Conservation (phyloP, 2,797 vertebrate species). For the Coracias cyanogaster region DNA sequence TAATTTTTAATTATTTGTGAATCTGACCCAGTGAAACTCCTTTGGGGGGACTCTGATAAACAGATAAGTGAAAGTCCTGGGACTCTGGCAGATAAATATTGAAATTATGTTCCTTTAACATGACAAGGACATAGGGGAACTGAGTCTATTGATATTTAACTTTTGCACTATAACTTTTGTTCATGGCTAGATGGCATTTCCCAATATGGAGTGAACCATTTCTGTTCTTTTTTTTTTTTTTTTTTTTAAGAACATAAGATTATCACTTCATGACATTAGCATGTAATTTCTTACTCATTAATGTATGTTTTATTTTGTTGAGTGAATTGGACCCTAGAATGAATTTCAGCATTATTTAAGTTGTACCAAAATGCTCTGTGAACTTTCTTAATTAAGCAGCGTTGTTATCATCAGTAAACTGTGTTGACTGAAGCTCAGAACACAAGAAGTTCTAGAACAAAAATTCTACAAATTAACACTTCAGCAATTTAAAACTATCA, state of each 20-base stretch:
- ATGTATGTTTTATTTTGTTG: neutral
- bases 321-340: neutral
- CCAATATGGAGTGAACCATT: neutral
- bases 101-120: too few species aligned
- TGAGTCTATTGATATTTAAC: conserved; percentile 27
- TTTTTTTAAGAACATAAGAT: neutral
- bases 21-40: too few species aligned
- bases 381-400: neutral
- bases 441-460: neutral
- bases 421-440: neutral
- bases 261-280: accelerated
- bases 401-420: neutral
- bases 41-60: too few species aligned
- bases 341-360: neutral
- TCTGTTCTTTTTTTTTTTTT: neutral
- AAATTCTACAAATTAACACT: neutral
- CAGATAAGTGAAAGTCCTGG: too few species aligned
- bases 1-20: too few species aligned
- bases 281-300: neutral
- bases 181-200: neutral
- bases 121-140: neutral
- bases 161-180: neutral
- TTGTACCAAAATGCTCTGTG: neutral
- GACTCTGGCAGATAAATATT: too few species aligned
- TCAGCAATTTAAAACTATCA: neutral